Evolutionary conservation across 2,113 vertebrate species (phyloP).

Genomic region (Melospiza melodia): DNA sequence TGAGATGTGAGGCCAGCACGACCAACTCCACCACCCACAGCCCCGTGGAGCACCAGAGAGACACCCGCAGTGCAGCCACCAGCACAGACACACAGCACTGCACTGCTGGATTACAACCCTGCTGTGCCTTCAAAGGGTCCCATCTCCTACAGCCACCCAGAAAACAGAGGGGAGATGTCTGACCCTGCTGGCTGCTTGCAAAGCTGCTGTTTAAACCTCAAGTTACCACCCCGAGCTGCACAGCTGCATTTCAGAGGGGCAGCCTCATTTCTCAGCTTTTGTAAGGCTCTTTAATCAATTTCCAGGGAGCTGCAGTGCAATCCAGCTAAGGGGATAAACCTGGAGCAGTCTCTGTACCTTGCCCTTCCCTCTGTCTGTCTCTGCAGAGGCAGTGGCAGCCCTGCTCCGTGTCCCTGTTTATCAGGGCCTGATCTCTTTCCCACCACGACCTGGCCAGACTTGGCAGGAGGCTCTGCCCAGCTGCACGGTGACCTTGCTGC

Average conservation of each 20-base stretch:
- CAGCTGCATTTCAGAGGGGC: neutral
- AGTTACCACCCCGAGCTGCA: rapidly evolving
- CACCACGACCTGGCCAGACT: neutral
- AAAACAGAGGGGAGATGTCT: neutral
- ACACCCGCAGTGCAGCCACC: neutral
- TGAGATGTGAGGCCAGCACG: rapidly evolving
- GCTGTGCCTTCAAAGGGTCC: neutral
- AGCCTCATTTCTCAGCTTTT: neutral
- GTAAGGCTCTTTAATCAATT: neutral
- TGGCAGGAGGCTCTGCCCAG: slow-evolving; percentile 48
- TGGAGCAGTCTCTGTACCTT: neutral
- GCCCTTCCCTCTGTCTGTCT: neutral
- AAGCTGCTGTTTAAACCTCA: rapidly evolving
- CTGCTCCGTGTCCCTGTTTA: neutral
- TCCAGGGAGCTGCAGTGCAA: neutral
- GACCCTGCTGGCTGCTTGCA: rapidly evolving
- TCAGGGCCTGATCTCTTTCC: slow-evolving; percentile 12
- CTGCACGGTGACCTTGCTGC: slow-evolving; percentile 42
- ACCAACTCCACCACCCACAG: neutral
- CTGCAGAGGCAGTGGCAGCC: neutral
- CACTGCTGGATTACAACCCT: rapidly evolving
- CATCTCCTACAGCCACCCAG: neutral
- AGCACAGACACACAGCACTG: neutral
- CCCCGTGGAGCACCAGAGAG: neutral
- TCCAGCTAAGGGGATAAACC: neutral